Evolutionary conservation across 1,140 invertebrate genomes (phyloP).

Genomic region (Drosophila nikananu): DNA sequence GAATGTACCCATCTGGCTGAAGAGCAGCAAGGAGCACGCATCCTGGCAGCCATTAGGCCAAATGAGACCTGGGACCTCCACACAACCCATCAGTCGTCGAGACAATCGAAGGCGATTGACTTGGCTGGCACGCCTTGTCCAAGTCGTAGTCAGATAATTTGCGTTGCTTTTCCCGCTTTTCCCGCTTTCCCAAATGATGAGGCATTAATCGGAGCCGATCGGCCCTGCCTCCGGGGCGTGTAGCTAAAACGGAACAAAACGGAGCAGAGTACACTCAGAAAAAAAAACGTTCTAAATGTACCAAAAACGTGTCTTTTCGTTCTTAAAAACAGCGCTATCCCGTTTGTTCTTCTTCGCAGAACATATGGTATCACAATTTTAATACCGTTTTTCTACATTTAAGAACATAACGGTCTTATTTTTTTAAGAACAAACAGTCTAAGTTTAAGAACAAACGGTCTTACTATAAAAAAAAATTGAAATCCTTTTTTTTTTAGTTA

Average conservation of each 20-base stretch:
- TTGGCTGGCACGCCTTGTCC: conserved; percentile 41
- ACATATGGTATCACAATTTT: no score
- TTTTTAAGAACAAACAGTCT: no score
- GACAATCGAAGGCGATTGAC: conserved; percentile 55
- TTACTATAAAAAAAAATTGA: no score
- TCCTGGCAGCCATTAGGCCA: conserved; percentile 40
- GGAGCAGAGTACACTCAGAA: conserved; percentile 35
- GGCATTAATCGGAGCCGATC: conserved; percentile 66
- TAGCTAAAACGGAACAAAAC: conserved; percentile 35
- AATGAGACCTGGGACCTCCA: conserved; percentile 38
- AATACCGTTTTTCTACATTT: no score
- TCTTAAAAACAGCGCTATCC: no score
- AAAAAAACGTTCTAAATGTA: no score
- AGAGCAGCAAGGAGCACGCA: not conserved
- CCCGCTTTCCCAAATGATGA: conserved; percentile 62
- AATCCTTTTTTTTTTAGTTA: no score
- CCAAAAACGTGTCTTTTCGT: no score
- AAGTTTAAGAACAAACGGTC: no score
- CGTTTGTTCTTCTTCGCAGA: no score
- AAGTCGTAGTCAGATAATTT: conserved; percentile 59
- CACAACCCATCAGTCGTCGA: conserved; percentile 29
- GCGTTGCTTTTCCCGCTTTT: conserved; percentile 26
- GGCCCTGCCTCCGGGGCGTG: conserved; percentile 70
- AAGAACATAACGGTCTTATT: no score
- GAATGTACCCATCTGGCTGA: conserved; percentile 7